Base-by-base conservation (phyloP, 2,888 invertebrate species). In the Sturmia bella region DNA sequence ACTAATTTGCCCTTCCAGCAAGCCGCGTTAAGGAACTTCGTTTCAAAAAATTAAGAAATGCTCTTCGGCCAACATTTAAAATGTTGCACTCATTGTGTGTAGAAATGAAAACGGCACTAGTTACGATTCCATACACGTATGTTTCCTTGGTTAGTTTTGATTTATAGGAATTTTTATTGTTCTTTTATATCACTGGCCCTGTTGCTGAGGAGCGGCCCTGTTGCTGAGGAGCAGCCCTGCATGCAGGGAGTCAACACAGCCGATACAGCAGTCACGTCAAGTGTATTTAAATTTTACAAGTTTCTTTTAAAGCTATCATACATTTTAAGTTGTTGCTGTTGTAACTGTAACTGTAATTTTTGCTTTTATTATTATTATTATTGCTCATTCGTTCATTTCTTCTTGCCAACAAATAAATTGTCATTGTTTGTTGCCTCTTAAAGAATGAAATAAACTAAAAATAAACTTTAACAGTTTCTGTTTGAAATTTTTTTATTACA, bases 141-240 rank as follows among this genome's bases (percentile, higher is more conserved):
- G 70, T 13, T 61, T 72, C 17, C 24, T 72, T 24, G 59, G 50
- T 17, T 50, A 32, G 37, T 45, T 69, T 15, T 37, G 19, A 43
- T 73, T 45, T 43, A 13, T 43, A 37, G 21, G 15, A 43, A 63
- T 61, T 73, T 73, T 73, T 63, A 73, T 73, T 73, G 63, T 24
- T 41, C 21, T 37, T 21, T 64, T 56, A 48, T 74, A 74, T 64
- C 56, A 43, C 39, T 56, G 56, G 39, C 64, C 56, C 12, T 45
- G 32, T 15, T 54, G 63, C n/a, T 56, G 45, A 61, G n/a, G n/a
- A n/a, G n/a, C n/a, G 56, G 39, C 64, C 56, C 12, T 45, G 32
- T 15, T 54, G 63, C n/a, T 56, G 45, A 61, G n/a, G 3, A 52
- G 27, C 7, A 39, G 61, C 52, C 45, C 43, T 76, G 68, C 57